Conservation (phyloP, 2,113 vertebrate genomes). For the Drymodes brunneopygia region DNA sequence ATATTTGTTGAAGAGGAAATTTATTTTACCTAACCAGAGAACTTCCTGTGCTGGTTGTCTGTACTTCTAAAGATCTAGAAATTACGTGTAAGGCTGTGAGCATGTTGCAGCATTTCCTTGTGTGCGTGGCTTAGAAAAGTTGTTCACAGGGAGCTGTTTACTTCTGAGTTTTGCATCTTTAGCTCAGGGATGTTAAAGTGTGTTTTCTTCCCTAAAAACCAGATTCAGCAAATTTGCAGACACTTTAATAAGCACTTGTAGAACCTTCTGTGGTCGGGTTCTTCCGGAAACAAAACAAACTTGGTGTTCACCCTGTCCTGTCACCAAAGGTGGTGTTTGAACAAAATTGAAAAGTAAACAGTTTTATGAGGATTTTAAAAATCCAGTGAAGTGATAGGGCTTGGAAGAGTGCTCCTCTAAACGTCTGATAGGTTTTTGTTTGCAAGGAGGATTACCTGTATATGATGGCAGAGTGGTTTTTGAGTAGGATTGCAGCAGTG, state of each 20-base stretch:
- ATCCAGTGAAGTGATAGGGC: neutral
- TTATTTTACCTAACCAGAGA: constrained; percentile 64
- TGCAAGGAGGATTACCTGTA: neutral
- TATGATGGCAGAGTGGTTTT: neutral
- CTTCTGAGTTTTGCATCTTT: neutral
- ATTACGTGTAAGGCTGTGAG: neutral
- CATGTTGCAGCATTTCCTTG: neutral
- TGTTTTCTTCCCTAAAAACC: neutral
- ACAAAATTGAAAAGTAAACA: neutral
- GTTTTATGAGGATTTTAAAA: neutral
- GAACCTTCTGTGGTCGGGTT: neutral
- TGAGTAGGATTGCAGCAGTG: neutral
- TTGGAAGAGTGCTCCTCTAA: neutral
- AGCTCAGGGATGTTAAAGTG: neutral
- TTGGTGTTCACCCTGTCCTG: neutral
- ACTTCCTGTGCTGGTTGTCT: constrained; percentile 67
- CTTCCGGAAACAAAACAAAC: neutral
- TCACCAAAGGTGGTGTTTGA: neutral
- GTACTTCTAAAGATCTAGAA: constrained; percentile 33
- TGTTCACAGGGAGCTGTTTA: neutral
- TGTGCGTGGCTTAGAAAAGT: neutral
- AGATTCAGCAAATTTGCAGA: neutral
- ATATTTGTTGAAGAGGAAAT: constrained; percentile 73
- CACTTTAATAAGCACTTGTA: neutral
- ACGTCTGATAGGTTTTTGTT: neutral